Evolutionary conservation across 2,113 vertebrate species (phyloP).

Genomic region (Ochotona princeps): DNA sequence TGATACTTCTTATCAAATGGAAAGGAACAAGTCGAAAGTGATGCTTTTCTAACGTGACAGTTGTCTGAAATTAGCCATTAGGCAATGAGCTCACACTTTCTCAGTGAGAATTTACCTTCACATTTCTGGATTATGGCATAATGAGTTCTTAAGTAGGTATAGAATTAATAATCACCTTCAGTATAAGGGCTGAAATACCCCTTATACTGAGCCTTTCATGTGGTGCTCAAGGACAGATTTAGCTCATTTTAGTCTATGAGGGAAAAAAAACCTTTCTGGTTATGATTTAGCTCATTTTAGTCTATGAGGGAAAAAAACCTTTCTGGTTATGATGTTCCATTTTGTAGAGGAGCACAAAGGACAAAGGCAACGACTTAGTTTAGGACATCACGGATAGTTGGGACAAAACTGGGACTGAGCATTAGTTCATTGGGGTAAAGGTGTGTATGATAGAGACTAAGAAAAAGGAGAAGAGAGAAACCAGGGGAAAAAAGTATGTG

Average conservation of each 20-base stretch:
- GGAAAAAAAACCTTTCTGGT: neutral
- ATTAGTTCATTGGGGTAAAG: neutral
- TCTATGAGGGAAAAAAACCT: neutral
- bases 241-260: neutral
- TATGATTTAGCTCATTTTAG: neutral
- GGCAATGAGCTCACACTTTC: constrained; percentile 16
- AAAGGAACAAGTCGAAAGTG: constrained; percentile 9
- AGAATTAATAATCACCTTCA: neutral
- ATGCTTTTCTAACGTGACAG: constrained; percentile 15
- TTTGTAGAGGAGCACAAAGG: neutral
- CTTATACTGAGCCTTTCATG: neutral
- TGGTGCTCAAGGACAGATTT: constrained; percentile 17
- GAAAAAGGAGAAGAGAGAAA: neutral
- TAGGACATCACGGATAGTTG: neutral
- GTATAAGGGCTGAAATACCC: neutral
- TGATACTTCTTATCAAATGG: constrained; percentile 35
- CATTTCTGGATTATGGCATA: neutral
- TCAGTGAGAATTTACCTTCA: neutral
- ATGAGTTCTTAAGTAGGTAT: neutral
- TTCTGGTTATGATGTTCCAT: neutral
- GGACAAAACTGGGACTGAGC: neutral
- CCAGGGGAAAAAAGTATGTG: neutral
- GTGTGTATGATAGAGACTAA: neutral
- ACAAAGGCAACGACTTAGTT: neutral
- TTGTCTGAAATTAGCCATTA: neutral